Percentiles rank a stretch among this genome's conserved stretches.
Evolutionary conservation across 2,888 invertebrate species (phyloP).

Genomic region (Agrenia bidenticulata): DNA sequence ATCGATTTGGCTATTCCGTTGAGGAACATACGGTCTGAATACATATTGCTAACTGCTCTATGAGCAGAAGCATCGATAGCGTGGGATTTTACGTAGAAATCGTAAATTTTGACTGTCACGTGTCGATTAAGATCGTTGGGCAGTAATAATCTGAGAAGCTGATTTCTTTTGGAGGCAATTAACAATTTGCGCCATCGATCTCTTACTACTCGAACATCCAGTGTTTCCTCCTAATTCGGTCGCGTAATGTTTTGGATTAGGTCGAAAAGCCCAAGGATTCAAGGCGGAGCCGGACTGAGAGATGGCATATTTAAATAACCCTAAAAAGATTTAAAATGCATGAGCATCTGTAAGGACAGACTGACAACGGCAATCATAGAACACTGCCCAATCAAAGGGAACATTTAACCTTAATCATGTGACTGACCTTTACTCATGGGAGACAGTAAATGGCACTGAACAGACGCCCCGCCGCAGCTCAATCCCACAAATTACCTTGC

Average conservation of each 20-base stretch:
- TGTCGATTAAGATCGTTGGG: no score
- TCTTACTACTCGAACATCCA: slow-evolving; percentile 21
- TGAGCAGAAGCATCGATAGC: no score
- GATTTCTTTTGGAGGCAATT: slow-evolving; percentile 31
- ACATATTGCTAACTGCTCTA: no score
- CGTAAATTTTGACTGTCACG: no score
- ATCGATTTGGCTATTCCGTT: no score
- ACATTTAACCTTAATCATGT: background rate
- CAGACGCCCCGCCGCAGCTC: slow-evolving; percentile 22
- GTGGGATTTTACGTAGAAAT: no score
- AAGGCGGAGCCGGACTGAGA: slow-evolving; percentile 33
- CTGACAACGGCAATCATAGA: background rate
- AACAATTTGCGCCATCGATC: slow-evolving; percentile 18
- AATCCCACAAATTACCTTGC: background rate
- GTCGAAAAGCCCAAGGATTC: slow-evolving; percentile 39
- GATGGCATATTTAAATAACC: slow-evolving; percentile 32
- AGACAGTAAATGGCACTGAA: slow-evolving; percentile 31
- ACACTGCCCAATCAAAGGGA: background rate
- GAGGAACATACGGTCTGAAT: no score
- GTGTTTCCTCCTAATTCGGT: slow-evolving; percentile 27
- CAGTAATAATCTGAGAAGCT: slow-evolving; percentile 26
- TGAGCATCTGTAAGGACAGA: background rate
- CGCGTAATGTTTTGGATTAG: slow-evolving; percentile 27
- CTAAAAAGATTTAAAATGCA: slow-evolving; percentile 12
- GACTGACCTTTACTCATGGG: slow-evolving; percentile 37